Conservation (phyloP, 2,888 invertebrate genomes). For the Lathronympha strigana region DNA sequence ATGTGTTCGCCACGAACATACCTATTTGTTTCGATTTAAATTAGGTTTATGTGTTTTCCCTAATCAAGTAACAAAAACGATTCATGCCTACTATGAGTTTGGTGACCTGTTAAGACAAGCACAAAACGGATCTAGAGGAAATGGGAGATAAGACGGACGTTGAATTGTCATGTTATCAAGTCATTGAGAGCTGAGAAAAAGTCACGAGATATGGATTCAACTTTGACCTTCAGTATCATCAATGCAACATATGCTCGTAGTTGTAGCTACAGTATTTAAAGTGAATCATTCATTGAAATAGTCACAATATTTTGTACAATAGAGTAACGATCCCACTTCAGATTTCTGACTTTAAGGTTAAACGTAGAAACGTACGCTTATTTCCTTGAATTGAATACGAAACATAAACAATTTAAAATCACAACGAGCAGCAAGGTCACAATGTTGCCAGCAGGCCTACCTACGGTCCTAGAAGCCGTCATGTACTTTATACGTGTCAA, state of each 20-base stretch:
- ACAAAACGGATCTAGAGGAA: conserved; percentile 62
- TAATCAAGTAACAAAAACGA: background rate
- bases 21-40: conserved; percentile 60
- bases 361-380: no score
- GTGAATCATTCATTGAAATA: conserved; percentile 22
- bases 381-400: background rate
- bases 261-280: conserved; percentile 11
- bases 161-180: conserved; percentile 59
- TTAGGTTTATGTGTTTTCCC: conserved; percentile 39
- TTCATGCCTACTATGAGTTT: conserved; percentile 6
- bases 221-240: conserved; percentile 58
- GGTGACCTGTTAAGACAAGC: conserved; percentile 22
- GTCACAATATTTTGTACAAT: background rate
- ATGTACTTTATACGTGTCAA: conserved; percentile 5
- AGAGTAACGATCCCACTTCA: background rate
- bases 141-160: conserved; percentile 50
- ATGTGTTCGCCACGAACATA: conserved; percentile 53
- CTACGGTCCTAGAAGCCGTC: background rate
- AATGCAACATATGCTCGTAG: conserved; percentile 44
- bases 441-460: background rate
- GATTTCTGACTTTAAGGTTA: background rate
- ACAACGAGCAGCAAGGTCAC: background rate
- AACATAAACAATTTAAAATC: background rate
- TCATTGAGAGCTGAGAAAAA: conserved; percentile 61
- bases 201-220: conserved; percentile 56